Evolutionary conservation across 2,888 invertebrate genomes (phyloP), one percentile per base, ranked within the genome.

Genomic region (Ophion costatus): DNA sequence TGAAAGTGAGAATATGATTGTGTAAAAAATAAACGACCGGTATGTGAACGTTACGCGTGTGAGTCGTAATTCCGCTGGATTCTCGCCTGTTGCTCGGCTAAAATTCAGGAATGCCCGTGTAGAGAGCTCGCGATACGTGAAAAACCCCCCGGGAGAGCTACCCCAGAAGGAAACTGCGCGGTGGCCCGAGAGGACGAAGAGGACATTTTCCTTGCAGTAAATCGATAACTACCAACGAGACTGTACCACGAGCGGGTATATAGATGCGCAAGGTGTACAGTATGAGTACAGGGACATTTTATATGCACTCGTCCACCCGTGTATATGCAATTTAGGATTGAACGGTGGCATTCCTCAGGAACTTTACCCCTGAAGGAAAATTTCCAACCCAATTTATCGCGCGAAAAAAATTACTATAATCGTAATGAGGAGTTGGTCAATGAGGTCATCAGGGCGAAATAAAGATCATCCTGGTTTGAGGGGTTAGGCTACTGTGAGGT

Each of bases 161-260:
- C 33, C 2, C 1, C 64, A 38, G 6, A 33, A 33, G 2, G 64
- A 66, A 66, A 66, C 66, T 66, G 66, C 24, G 66, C 17, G 67
- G 22, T 14, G 22, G 22, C 45, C 42, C 38, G 38, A 63, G 42
- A 45, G 63, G 29, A 17, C 63, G 74, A 69, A 24, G 61, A 51
- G 63, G 56, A 57, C 24, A 67, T 74, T 56, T 74, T 73, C 66
- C 85, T 82, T 63, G 57, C 38, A 61, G 82, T 77, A 74, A 74
- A 85, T 85, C 85, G 85, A 85, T 85, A 85, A 82, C 80, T 73
- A 71, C 80, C 61, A 66, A 61, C 82, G 61, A 59, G 76, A 82
- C 74, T 75, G 76, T 66, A 59, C 59, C 71, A 67, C 3, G 45
- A 0, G 66, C 20, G 4, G 42, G 42, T 42, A 2, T 45, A 45